A percentile compares a stretch with the other conserved stretches of the same genome.
Conservation (phyloP, 1,140 invertebrate species). For the Euwallacea fornicatus region DNA sequence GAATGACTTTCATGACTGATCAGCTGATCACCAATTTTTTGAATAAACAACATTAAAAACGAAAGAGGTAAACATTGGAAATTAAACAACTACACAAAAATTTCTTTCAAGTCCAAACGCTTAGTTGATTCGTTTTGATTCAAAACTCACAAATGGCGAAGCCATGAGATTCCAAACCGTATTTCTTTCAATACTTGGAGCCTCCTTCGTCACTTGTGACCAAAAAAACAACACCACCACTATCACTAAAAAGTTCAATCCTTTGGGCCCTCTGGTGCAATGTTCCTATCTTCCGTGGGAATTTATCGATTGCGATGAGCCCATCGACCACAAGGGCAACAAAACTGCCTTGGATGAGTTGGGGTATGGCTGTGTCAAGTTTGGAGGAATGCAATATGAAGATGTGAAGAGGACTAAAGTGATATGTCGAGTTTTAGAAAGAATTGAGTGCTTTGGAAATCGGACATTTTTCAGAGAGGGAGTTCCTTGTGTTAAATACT, state of each 20-base stretch:
- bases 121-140: too few relatives aligned
- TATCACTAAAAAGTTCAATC: slow-evolving; percentile 51
- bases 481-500: slow-evolving; percentile 94
- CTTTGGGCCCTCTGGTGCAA: slow-evolving; percentile 62
- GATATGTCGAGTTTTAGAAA: slow-evolving; percentile 82
- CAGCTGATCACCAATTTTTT: too few relatives aligned
- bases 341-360: slow-evolving; percentile 77
- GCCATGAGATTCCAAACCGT: too few relatives aligned
- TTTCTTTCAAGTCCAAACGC: too few relatives aligned
- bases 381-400: slow-evolving; percentile 89
- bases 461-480: slow-evolving; percentile 82
- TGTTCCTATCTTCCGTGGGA: slow-evolving; percentile 75
- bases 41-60: too few relatives aligned
- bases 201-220: background rate
- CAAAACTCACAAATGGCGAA: too few relatives aligned
- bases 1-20: too few relatives aligned
- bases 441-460: slow-evolving; percentile 90
- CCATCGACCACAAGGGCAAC: slow-evolving; percentile 91
- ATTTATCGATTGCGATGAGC: slow-evolving; percentile 88
- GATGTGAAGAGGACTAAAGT: slow-evolving; percentile 90
- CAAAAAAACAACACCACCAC: slow-evolving; percentile 11
- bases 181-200: too few relatives aligned
- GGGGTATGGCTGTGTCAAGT: slow-evolving; percentile 89
- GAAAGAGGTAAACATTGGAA: too few relatives aligned
- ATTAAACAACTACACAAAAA: too few relatives aligned